Percentiles rank a stretch among this genome's conserved stretches.
These are phyloP conservation scores for Pseudochirops cupreus DNA, from an alignment of 2,797 vertebrate genomes.

Conservation along the genomic window DNA sequence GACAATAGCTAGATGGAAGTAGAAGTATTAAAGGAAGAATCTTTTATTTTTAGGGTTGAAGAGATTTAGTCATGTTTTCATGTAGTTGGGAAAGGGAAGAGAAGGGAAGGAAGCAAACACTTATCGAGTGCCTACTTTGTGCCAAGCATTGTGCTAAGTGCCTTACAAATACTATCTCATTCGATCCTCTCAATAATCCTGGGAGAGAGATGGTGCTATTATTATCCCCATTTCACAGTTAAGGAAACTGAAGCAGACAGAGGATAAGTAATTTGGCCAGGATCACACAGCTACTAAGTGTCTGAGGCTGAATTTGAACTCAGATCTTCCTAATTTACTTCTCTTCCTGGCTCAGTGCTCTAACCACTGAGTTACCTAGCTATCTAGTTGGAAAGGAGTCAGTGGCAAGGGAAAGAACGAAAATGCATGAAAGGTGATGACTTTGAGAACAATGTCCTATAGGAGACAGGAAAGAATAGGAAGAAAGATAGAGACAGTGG, in stretches of 20 bases:
- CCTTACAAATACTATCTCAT: not conserved
- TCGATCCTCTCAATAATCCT: not conserved
- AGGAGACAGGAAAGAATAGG: not conserved
- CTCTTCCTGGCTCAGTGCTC: not conserved
- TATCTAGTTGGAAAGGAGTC: not conserved
- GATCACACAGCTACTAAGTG: not conserved
- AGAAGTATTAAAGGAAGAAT: no score
- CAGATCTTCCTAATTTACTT: no score
- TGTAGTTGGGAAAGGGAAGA: not conserved
- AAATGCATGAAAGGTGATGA: not conserved
- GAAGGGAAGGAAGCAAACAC: not conserved
- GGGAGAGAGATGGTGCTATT: not conserved
- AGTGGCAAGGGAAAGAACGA: not conserved
- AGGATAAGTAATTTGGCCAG: not conserved
- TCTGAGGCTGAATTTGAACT: no score
- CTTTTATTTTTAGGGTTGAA: not conserved
- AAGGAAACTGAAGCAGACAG: not conserved
- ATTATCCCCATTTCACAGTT: not conserved
- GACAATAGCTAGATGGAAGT: not conserved
- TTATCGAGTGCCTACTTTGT: not conserved
- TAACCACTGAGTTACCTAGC: not conserved
- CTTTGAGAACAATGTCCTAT: not conserved
- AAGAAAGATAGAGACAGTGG: not conserved
- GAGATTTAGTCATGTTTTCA: not conserved
- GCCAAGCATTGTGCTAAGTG: not conserved